A percentile compares a stretch with the other conserved stretches of the same genome.
Conservation (phyloP, 1,140 invertebrate genomes). For the Caenorhabditis elegans region DNA sequence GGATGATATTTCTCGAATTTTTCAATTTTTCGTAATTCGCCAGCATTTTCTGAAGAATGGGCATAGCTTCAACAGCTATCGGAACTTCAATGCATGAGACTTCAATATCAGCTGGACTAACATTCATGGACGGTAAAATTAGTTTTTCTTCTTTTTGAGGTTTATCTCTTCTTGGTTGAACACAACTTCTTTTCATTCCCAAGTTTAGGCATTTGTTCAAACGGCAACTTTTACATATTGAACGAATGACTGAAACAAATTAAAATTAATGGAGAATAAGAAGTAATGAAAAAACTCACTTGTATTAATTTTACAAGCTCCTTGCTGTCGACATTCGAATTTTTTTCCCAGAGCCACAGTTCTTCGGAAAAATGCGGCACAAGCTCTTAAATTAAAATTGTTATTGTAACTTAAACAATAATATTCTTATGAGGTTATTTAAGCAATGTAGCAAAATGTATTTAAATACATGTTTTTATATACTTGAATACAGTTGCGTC, state of each 20-base stretch:
- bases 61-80: constrained; percentile 33
- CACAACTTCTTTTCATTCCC: constrained; percentile 69
- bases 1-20: constrained; percentile 28
- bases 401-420: too few species aligned
- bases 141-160: too few species aligned
- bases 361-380: background rate
- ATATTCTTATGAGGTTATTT: too few species aligned
- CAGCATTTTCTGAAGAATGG: background rate
- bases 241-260: background rate
- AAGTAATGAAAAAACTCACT: background rate
- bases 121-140: too few species aligned
- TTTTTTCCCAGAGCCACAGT: background rate
- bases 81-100: background rate
- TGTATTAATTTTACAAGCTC: background rate
- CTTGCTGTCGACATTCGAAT: background rate
- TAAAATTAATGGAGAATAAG: too few species aligned
- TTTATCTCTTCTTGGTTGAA: background rate
- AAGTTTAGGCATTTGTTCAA: constrained; percentile 97
- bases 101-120: too few species aligned
- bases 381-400: background rate
- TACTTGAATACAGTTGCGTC: too few species aligned
- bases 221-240: constrained; percentile 86
- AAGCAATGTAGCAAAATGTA: too few species aligned
- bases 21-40: constrained; percentile 25
- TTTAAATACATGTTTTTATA: too few species aligned